These are phyloP conservation scores for Tretioscincus oriximinensis DNA, from an alignment of 2,113 vertebrate species.

Conservation along the genomic window DNA sequence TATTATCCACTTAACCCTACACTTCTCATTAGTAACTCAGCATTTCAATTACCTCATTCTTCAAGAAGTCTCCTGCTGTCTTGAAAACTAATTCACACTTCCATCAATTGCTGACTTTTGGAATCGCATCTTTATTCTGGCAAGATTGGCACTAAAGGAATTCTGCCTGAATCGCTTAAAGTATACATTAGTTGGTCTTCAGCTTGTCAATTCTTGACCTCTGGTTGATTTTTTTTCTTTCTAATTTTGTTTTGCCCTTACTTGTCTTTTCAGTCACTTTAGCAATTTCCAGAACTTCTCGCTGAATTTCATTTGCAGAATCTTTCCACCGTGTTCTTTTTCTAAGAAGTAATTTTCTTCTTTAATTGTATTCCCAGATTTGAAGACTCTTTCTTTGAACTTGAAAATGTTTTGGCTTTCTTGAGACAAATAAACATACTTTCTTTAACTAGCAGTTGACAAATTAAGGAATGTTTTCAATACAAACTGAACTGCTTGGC, in stretches of 20 bases:
- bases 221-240: background rate
- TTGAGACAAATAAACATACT: background rate
- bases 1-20: background rate
- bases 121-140: slow-evolving; percentile 20
- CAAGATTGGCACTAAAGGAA: slow-evolving; percentile 4
- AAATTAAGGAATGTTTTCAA: background rate
- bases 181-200: background rate
- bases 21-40: slow-evolving; percentile 13
- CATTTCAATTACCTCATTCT: slow-evolving; percentile 13
- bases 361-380: background rate
- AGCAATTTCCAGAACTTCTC: background rate
- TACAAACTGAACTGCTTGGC: background rate
- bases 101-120: slow-evolving; percentile 21
- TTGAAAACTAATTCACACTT: slow-evolving; percentile 18
- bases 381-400: background rate
- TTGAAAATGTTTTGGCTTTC: background rate
- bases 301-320: background rate
- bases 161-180: slow-evolving; percentile 17
- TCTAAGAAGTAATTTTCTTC: background rate
- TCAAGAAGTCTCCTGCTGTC: slow-evolving; percentile 14
- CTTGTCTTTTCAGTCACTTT: background rate
- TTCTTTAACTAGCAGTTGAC: background rate
- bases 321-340: background rate
- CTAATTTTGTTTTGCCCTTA: slow-evolving; percentile 7
- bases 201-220: background rate